Evolutionary conservation across 1,140 invertebrate species (phyloP).

Genomic region (Antheraea mylitta): DNA sequence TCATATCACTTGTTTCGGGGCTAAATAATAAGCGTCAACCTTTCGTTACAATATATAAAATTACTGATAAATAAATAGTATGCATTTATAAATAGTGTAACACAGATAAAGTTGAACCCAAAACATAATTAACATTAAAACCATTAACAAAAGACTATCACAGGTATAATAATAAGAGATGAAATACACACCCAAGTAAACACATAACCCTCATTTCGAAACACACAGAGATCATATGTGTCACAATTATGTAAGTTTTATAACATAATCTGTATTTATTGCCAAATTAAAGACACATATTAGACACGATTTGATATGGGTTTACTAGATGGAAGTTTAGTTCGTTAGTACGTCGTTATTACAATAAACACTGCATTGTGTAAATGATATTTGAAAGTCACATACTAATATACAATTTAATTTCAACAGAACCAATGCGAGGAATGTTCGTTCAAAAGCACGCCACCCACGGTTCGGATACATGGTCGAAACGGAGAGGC

Average conservation of each 20-base stretch:
- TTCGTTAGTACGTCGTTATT: neutral
- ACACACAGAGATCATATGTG: too few species aligned
- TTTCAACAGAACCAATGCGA: constrained; percentile 29
- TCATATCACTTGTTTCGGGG: neutral
- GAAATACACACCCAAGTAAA: neutral
- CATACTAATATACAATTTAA: constrained; percentile 9
- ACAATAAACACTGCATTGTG: neutral
- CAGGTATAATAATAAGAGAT: neutral
- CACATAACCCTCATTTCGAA: too few species aligned
- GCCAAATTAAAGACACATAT: too few species aligned
- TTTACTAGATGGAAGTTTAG: neutral
- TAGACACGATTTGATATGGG: too few species aligned
- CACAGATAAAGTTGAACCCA: neutral
- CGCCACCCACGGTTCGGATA: constrained; percentile 51
- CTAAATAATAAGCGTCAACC: neutral
- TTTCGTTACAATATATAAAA: neutral
- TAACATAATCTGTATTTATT: too few species aligned
- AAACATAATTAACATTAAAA: neutral
- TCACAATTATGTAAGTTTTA: too few species aligned
- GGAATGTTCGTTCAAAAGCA: constrained; percentile 29
- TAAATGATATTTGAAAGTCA: constrained; percentile 1
- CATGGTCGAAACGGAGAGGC: constrained; percentile 17
- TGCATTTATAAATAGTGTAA: neutral
- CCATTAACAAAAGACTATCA: neutral
- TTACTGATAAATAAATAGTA: neutral